phyloP scores from a whole-genome alignment of 2,113 vertebrate genomes.

The Phyllostomus discolor region DNA sequence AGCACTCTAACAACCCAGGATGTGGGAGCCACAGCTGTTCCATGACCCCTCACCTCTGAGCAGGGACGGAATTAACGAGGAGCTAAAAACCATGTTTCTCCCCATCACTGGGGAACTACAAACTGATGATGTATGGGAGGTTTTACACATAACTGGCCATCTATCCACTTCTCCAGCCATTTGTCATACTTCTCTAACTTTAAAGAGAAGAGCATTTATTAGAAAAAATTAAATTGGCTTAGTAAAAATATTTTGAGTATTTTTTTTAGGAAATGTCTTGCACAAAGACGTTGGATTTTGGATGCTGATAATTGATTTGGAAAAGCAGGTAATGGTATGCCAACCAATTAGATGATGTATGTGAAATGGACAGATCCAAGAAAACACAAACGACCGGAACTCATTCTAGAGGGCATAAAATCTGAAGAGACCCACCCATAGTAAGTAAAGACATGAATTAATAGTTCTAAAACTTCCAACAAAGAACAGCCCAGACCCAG shows the following conservation, averaged over 20 bases:
- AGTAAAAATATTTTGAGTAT: not conserved
- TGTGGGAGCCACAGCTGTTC: not conserved
- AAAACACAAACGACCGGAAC: not conserved
- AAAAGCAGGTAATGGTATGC: not conserved
- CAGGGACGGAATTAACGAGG: not conserved
- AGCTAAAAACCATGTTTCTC: not conserved
- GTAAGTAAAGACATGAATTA: not conserved
- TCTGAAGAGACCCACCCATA: not conserved
- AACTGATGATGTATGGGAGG: not conserved
- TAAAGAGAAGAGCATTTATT: not conserved
- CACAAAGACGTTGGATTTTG: not conserved
- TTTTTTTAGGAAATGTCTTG: not conserved
- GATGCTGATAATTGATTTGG: not conserved
- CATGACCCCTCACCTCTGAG: not conserved
- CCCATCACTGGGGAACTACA: not conserved
- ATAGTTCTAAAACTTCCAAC: not conserved
- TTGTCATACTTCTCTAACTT: not conserved
- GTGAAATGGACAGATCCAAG: not conserved
- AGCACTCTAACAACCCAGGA: not conserved
- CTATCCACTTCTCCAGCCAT: not conserved
- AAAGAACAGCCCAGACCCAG: not conserved
- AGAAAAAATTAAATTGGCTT: not conserved
- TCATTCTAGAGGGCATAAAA: not conserved
- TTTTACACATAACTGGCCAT: not conserved
- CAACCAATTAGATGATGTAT: not conserved